Conservation (phyloP, 2,888 invertebrate species). For the Ormyrus thymus region DNA sequence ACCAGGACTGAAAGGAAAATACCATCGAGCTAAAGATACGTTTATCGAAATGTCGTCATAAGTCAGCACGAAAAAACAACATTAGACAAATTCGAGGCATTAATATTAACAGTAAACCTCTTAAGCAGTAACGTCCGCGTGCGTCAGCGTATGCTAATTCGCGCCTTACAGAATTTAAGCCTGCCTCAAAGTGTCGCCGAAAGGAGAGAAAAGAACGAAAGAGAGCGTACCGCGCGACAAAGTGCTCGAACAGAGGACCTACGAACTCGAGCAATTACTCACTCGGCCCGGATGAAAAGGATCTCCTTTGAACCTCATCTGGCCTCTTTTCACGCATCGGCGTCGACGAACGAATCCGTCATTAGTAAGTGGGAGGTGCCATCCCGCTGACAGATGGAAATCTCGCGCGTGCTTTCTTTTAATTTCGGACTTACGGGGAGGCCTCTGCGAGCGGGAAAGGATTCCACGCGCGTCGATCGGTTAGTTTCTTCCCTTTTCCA, state of each 20-base stretch:
- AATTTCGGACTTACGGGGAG: conserved; percentile 7
- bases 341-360: conserved; percentile 49
- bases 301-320: conserved; percentile 15
- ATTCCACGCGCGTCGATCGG: not conserved
- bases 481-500: not conserved
- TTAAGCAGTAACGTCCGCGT: not conserved
- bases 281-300: conserved; percentile 12
- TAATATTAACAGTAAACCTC: not conserved
- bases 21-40: too few relatives aligned
- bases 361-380: conserved; percentile 38
- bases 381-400: not conserved
- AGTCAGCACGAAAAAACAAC: too few relatives aligned
- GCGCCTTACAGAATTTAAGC: not conserved
- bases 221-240: not conserved
- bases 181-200: not conserved
- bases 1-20: too few relatives aligned
- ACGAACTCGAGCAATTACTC: conserved; percentile 26
- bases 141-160: conserved; percentile 22
- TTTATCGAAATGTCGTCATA: too few relatives aligned
- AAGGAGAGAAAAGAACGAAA: not conserved
- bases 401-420: conserved; percentile 13
- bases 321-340: conserved; percentile 39
- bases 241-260: not conserved
- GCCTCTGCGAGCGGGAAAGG: conserved; percentile 12
- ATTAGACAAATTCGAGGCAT: too few relatives aligned